phyloP scores from a whole-genome alignment of 2,113 vertebrate genomes.

The Pycnonotus jocosus region DNA sequence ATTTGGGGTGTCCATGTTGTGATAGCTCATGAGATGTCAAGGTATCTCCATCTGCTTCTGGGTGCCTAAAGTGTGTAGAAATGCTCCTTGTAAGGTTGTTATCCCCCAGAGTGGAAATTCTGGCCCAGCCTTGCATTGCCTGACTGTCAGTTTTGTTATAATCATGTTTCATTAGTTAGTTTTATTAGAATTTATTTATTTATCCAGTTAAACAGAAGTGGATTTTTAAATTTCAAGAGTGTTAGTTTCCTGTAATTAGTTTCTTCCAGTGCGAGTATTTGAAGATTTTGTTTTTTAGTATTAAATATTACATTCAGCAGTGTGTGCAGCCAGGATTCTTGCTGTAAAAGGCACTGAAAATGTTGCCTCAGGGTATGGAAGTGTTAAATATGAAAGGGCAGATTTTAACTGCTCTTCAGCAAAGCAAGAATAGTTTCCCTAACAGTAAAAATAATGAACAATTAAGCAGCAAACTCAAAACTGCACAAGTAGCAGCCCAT shows the following conservation, averaged over 20 bases:
- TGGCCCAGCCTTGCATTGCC: neutral
- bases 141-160: no score
- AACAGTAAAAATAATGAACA: slow-evolving; percentile 48
- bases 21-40: neutral
- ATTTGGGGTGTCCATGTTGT: neutral
- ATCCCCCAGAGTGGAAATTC: neutral
- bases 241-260: neutral
- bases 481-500: slow-evolving; percentile 55
- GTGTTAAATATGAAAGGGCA: neutral
- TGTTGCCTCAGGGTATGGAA: neutral
- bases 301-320: neutral
- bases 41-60: neutral
- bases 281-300: neutral
- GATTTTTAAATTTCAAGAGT: neutral
- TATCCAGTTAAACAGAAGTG: neutral
- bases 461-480: slow-evolving; percentile 65
- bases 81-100: neutral
- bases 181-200: neutral
- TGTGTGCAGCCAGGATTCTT: neutral
- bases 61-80: neutral
- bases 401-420: neutral
- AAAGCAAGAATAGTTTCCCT: slow-evolving; percentile 40
- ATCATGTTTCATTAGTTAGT: no score
- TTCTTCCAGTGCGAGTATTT: neutral
- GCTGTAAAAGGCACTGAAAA: neutral